phyloP scores from a whole-genome alignment of 2,797 vertebrate species.

The Perodicticus potto region DNA sequence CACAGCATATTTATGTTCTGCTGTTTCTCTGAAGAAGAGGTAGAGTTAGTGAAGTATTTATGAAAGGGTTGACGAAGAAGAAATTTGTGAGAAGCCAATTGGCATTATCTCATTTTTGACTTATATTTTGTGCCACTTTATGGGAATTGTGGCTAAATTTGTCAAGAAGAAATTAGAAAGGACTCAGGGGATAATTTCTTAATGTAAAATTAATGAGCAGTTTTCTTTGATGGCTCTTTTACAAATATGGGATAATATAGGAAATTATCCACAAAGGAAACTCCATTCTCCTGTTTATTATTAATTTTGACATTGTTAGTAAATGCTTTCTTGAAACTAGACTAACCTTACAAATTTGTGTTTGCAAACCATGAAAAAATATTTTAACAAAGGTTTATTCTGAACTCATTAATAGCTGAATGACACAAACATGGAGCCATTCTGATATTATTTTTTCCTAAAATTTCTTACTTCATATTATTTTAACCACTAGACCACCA shows the following conservation, averaged over 20 bases:
- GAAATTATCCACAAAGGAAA: conserved; percentile 51
- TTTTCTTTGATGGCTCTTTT: conserved; percentile 52
- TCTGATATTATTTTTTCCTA: not conserved
- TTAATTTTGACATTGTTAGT: conserved; percentile 38
- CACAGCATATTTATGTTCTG: conserved; percentile 24
- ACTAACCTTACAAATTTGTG: not conserved
- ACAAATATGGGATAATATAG: not conserved
- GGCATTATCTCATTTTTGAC: conserved; percentile 40
- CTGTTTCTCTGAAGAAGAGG: conserved; percentile 1
- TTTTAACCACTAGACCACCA: too few relatives aligned
- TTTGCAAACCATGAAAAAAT: conserved; percentile 31
- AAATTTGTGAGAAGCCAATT: conserved; percentile 31
- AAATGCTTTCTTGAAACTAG: conserved; percentile 9
- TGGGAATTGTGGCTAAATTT: conserved; percentile 49
- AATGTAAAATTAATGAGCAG: conserved; percentile 66
- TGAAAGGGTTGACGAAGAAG: conserved; percentile 22
- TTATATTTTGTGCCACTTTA: not conserved
- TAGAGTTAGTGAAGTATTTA: conserved; percentile 27
- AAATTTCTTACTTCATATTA: not conserved
- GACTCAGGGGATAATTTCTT: conserved; percentile 10
- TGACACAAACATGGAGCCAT: not conserved
- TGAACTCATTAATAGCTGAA: not conserved
- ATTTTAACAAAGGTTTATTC: not conserved
- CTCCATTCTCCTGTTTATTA: conserved; percentile 26
- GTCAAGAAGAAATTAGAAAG: conserved; percentile 57